These are phyloP conservation scores for Colletes collaris DNA, from an alignment of 2,888 invertebrate species.

Conservation along the genomic window DNA sequence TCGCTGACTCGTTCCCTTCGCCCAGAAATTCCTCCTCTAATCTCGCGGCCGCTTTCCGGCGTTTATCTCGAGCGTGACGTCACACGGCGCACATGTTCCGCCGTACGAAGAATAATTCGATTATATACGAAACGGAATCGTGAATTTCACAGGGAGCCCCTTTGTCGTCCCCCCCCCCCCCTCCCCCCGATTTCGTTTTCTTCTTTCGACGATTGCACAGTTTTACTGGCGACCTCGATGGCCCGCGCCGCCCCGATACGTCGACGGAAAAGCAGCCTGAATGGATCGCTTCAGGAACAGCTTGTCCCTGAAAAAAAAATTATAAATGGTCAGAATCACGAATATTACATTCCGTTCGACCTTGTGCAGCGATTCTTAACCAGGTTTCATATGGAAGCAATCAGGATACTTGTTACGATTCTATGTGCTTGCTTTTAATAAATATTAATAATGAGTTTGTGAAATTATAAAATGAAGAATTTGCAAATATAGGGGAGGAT, in stretches of 20 bases:
- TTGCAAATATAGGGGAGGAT: too few relatives aligned
- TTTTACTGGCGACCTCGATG: constrained; percentile 44
- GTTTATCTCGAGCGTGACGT: constrained; percentile 71
- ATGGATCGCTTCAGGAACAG: constrained; percentile 2
- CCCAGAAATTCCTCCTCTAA: constrained; percentile 54
- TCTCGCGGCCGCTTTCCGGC: constrained; percentile 57
- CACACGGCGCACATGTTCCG: constrained; percentile 73
- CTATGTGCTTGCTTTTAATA: too few relatives aligned
- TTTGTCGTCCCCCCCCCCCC: constrained; percentile 45
- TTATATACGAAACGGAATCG: constrained; percentile 72
- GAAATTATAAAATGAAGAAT: too few relatives aligned
- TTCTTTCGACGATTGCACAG: constrained; percentile 15
- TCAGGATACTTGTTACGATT: too few relatives aligned
- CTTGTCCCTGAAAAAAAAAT: neutral
- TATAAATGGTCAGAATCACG: neutral
- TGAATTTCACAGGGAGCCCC: constrained; percentile 71
- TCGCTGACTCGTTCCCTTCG: constrained; percentile 43
- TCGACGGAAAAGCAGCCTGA: constrained; percentile 20
- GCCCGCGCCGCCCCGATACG: constrained; percentile 3
- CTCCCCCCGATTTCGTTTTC: constrained; percentile 16
- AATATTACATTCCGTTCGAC: neutral
- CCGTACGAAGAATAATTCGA: constrained; percentile 76
- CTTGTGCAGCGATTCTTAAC: too few relatives aligned
- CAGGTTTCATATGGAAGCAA: too few relatives aligned
- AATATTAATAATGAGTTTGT: too few relatives aligned